Evolutionary conservation across 2,888 invertebrate genomes (phyloP), one percentile per base, ranked within the genome.

Genomic region (Nymphalis c-album): DNA sequence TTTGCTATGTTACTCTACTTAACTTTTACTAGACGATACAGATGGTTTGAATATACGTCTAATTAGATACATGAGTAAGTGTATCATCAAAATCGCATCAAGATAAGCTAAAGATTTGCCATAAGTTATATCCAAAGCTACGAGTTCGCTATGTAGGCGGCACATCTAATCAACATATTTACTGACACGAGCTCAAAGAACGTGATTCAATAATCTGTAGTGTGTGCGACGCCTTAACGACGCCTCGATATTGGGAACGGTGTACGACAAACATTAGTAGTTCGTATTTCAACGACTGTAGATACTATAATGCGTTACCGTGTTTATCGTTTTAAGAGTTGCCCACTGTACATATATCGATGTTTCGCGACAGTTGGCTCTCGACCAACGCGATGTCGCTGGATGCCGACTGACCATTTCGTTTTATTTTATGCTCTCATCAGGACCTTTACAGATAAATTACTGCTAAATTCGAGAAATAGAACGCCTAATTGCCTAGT

Each of bases 401-500:
- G 77, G 79, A 82, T 78, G 77, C 76, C 79, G 78, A 80, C 77
- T 83, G 85, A 81, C 85, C 86, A 79, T 87, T 87, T 78, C 78
- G 79, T 89, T 90, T 90, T 88, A 88, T 90, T 91, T 88, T 86
- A 90, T 85, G 83, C 80, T 84, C 85, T 88, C 89, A 87, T 88
- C 87, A 86, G 85, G 82, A 85, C 83, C 84, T 84, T 85, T 85
- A 80, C 80, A 77, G 80, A 80, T 80, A 82, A 83, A 84, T 85
- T 83, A 84, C 80, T 74, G 76, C 73, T 71, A 65, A 69, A 73
- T 72, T 72, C 70, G 73, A 73, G 75, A 76, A 77, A 74, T 74
- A 72, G 73, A 74, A 72, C 63, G 64, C 66, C 69, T 72, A 72
- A 74, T 70, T 74, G 71, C 69, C 50, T 58, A 16, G 10, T 60